phyloP scores from a whole-genome alignment of 1,140 invertebrate species.

The Musca vetustissima region DNA sequence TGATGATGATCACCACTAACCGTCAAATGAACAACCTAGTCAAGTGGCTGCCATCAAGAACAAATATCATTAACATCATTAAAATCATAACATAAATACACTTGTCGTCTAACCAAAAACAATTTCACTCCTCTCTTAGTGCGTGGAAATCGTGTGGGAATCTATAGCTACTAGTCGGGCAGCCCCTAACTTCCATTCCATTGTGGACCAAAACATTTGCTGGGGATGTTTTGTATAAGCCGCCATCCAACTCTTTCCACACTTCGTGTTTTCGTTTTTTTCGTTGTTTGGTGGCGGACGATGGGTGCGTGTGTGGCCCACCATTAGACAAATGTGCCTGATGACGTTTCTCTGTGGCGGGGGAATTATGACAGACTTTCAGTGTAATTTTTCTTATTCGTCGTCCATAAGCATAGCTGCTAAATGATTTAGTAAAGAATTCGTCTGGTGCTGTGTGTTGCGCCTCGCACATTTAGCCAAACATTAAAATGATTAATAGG shows the following conservation, averaged over 20 bases:
- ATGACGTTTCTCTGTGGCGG: background rate
- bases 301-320: constrained; percentile 24
- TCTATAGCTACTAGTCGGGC: too few species aligned
- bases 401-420: background rate
- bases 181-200: too few species aligned
- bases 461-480: constrained; percentile 6
- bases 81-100: constrained; percentile 56
- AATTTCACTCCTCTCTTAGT: too few species aligned
- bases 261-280: too few species aligned
- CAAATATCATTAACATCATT: constrained; percentile 51
- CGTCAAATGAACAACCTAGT: background rate
- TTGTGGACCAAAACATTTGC: too few species aligned
- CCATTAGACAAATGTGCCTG: background rate
- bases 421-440: constrained; percentile 22
- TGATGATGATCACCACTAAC: too few species aligned
- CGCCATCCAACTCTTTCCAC: too few species aligned
- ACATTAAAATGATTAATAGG: constrained; percentile 18
- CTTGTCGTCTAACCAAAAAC: constrained; percentile 49
- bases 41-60: constrained; percentile 15
- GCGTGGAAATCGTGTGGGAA: too few species aligned
- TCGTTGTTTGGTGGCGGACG: too few species aligned
- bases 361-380: constrained; percentile 18
- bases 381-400: constrained; percentile 15
- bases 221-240: too few species aligned
- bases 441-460: constrained; percentile 25